phyloP scores from a whole-genome alignment of 2,797 vertebrate genomes.

The Sebastes iracundus region DNA sequence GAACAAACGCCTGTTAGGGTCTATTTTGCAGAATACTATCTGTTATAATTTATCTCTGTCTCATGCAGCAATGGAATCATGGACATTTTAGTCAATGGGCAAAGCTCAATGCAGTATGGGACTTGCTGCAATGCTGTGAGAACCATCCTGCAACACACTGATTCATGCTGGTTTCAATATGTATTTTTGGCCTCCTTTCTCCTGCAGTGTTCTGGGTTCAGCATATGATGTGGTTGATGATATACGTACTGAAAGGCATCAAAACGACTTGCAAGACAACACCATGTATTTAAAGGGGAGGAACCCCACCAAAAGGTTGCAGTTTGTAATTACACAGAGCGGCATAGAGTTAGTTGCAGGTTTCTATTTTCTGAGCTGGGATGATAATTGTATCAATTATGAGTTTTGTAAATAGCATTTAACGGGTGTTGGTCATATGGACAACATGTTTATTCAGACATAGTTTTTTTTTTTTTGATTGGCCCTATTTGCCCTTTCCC shows the following conservation, averaged over 20 bases:
- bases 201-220: background rate
- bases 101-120: background rate
- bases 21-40: background rate
- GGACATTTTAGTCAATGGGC: background rate
- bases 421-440: constrained; percentile 12
- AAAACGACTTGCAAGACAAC: constrained; percentile 19
- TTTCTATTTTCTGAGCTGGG: constrained; percentile 51
- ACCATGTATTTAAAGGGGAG: constrained; percentile 58
- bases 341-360: constrained; percentile 39
- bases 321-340: constrained; percentile 59
- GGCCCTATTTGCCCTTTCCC: background rate
- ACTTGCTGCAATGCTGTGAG: background rate
- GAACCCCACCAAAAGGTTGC: constrained; percentile 26
- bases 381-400: constrained; percentile 63
- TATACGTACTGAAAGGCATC: background rate
- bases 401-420: constrained; percentile 55
- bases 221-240: constrained; percentile 6
- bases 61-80: constrained; percentile 6
- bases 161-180: background rate
- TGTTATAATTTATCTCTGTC: background rate
- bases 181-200: background rate
- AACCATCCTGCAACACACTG: background rate
- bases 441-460: background rate
- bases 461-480: background rate
- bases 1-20: background rate